Evolutionary conservation across 2,113 vertebrate species (phyloP).

Genomic region (Cranoglanis bouderius): DNA sequence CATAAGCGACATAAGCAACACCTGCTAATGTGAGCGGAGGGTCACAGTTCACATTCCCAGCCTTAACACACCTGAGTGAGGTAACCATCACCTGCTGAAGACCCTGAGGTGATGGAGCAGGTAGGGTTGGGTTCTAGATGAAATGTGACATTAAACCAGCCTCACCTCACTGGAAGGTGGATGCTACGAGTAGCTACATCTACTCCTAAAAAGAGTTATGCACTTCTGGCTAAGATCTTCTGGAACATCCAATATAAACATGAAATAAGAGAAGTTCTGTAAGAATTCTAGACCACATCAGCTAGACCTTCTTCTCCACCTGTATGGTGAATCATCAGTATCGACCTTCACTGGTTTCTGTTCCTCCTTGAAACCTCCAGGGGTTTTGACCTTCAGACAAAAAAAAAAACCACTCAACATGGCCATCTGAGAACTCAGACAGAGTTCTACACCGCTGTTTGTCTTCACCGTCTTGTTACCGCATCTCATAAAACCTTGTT

Average conservation of each 20-base stretch:
- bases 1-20: no score
- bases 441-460: not conserved
- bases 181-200: not conserved
- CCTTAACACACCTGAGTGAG: no score
- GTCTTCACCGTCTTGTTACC: not conserved
- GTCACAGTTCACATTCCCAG: no score
- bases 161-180: not conserved
- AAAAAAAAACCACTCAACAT: no score
- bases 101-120: no score
- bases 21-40: no score
- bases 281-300: not conserved
- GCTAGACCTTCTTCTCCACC: not conserved
- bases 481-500: not conserved
- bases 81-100: no score
- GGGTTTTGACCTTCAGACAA: conserved; percentile 3
- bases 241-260: not conserved
- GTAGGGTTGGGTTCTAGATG: no score
- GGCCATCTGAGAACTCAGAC: not conserved
- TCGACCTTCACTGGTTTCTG: not conserved
- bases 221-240: not conserved
- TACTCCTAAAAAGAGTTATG: not conserved
- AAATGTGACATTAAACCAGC: not conserved
- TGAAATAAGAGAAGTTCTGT: not conserved
- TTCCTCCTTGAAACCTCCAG: not conserved
- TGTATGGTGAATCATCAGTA: no score